A percentile compares a stretch with the other conserved stretches of the same genome.
Evolutionary conservation across 2,797 vertebrate genomes (phyloP).

Genomic region (Malurus leucopterus): DNA sequence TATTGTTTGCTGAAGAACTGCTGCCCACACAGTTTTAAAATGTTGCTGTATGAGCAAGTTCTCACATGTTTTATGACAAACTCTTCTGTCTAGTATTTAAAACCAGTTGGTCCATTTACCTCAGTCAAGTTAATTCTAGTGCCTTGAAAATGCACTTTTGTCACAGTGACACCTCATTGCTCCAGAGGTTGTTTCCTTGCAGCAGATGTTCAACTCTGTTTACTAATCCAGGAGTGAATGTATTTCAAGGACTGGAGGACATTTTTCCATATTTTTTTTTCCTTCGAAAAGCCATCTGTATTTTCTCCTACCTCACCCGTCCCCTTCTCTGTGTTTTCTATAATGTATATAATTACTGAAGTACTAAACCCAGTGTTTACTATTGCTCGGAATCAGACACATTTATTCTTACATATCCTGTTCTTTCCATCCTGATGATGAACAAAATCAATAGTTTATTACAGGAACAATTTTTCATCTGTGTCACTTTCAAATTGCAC

Average conservation of each 20-base stretch:
- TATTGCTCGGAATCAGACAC: background rate
- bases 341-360: background rate
- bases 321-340: background rate
- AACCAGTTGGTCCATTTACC: background rate
- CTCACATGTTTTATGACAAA: background rate
- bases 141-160: background rate
- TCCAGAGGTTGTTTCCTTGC: background rate
- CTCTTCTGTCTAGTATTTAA: background rate
- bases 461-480: slow-evolving; percentile 56
- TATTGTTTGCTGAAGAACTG: background rate
- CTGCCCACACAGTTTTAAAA: background rate
- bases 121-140: background rate
- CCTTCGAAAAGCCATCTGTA: background rate
- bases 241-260: background rate
- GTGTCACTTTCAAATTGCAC: slow-evolving; percentile 53
- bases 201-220: background rate
- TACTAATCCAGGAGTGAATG: background rate
- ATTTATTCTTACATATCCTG: slow-evolving; percentile 17
- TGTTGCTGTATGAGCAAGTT: background rate
- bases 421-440: slow-evolving; percentile 5
- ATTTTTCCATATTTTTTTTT: background rate
- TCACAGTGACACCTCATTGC: background rate
- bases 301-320: background rate
- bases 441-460: slow-evolving; percentile 61
- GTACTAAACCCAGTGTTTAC: background rate